Percentiles rank a stretch among this genome's conserved stretches.
Evolutionary conservation across 2,113 vertebrate genomes (phyloP).

Genomic region (Tauraco erythrolophus): DNA sequence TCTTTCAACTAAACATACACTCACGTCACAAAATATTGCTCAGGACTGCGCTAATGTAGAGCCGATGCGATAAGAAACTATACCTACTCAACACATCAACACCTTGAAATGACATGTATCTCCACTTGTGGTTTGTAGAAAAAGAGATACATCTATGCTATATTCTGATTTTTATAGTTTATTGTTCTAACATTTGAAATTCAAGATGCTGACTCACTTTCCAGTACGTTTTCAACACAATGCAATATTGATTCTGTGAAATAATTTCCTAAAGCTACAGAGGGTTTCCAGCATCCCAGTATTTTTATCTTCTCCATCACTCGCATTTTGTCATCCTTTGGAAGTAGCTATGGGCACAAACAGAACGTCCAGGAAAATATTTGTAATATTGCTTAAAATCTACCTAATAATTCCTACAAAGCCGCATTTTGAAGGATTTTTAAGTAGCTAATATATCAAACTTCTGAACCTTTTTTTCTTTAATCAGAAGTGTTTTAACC

Average conservation of each 20-base stretch:
- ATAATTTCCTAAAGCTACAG: neutral
- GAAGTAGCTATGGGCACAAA: neutral
- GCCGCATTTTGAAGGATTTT: neutral
- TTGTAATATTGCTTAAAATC: neutral
- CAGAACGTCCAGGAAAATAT: neutral
- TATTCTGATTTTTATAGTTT: neutral
- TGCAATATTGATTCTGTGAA: neutral
- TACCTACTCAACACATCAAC: neutral
- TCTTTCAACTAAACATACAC: neutral
- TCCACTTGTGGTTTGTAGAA: neutral
- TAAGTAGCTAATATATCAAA: neutral
- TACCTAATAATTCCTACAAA: neutral
- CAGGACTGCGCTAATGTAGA: neutral
- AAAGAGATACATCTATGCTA: neutral
- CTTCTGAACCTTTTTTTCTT: neutral
- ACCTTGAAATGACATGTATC: neutral
- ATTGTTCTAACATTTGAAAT: neutral
- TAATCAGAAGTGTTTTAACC: neutral
- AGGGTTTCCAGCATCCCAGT: neutral
- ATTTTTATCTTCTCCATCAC: neutral
- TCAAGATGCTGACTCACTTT: conserved; percentile 1
- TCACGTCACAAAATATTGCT: neutral
- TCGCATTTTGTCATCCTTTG: neutral
- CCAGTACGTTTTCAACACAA: neutral
- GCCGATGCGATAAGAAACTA: neutral